phyloP scores from a whole-genome alignment of 2,797 vertebrate genomes.

The Halcyon leucocephala region DNA sequence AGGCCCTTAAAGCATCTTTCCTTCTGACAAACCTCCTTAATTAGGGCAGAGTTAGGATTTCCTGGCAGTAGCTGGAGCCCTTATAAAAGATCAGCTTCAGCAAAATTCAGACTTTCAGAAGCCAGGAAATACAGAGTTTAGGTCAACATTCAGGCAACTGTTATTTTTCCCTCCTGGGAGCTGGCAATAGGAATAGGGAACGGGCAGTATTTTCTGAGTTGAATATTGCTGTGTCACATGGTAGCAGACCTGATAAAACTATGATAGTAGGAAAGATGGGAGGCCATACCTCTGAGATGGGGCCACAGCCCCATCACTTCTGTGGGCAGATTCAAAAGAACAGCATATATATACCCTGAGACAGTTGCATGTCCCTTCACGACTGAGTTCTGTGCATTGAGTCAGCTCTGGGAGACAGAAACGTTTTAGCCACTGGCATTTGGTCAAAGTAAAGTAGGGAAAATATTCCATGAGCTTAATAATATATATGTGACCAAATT shows the following conservation, averaged over 20 bases:
- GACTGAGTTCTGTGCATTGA: neutral
- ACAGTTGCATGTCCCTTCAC: neutral
- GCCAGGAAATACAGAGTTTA: neutral
- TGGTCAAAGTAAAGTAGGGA: neutral
- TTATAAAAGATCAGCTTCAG: constrained; percentile 9
- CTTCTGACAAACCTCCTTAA: neutral
- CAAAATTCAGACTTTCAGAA: constrained; percentile 24
- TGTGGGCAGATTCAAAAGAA: neutral
- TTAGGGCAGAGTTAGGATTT: constrained; percentile 14
- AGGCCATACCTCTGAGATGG: neutral
- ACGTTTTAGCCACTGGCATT: neutral
- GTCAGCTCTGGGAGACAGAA: neutral
- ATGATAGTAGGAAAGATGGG: neutral
- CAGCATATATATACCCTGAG: neutral
- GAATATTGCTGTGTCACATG: neutral
- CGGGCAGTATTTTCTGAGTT: neutral
- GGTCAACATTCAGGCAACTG: constrained; percentile 26
- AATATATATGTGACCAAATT: neutral
- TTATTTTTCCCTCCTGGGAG: neutral
- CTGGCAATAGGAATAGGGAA: neutral
- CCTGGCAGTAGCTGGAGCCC: neutral
- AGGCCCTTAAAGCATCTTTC: neutral
- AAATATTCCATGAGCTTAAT: neutral
- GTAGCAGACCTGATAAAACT: neutral
- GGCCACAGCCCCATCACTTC: neutral